Base-by-base conservation (phyloP, 2,797 vertebrate genomes). In the Protosalanx chinensis region DNA sequence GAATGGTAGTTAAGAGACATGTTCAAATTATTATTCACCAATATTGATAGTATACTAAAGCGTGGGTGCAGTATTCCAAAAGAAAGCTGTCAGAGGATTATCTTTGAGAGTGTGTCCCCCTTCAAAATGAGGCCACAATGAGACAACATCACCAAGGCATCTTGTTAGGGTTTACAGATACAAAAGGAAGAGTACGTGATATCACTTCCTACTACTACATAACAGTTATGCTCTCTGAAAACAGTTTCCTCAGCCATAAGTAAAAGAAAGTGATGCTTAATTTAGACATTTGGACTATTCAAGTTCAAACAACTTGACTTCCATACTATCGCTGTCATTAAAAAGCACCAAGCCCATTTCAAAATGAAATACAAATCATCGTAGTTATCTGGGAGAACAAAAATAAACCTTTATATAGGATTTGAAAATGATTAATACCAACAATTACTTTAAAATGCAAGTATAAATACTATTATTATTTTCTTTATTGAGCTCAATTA, bases 391-490 rank as follows among this genome's bases (percentile, higher is more conserved):
- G 81, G 81, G 88, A 86, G 88, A 84, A 84, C 81, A 84, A 81
- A 88, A 82, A 93, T 83, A 86, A 82, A 89, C 83, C 89, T 80
- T 91, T 10, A 46, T 85, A 90, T 86, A 72, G 81, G 65, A 71
- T 81, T 82, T 82, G 49, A 85, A 86, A 92, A 90, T 89, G 91
- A 88, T 79, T 89, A 84, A 91, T 80, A 91, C 89, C 93, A 89
- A 85, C 84, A 88, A 91, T 91, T 35, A 63, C 87, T 92, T 91
- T 91, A 86, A 93, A 88, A 90, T 86, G 41, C 13, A 12, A 12
- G 13, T 46, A 46, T 46, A 46, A 46, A 46, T 13, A 46, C 41
- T 12, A 12, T 46, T 13, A 46, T 46, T 46, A 12, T 46, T 46
- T 46, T 12, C 7, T 4, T 46, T 46, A 8, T 46, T 46, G 41